phyloP scores from a whole-genome alignment of 2,113 vertebrate species.

The Chaetodon trifascialis region DNA sequence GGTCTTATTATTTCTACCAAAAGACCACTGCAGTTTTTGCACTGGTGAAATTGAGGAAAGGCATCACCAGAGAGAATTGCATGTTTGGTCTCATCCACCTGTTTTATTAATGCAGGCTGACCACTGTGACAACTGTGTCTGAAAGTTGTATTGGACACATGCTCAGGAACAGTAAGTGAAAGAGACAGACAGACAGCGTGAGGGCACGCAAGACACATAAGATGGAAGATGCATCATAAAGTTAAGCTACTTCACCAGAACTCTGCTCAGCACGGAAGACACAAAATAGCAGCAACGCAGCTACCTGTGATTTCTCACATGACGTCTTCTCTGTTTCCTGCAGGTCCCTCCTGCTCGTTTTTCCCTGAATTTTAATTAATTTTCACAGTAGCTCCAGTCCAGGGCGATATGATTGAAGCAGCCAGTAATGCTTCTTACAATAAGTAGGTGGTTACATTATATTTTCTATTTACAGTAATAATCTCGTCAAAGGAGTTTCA shows the following conservation, averaged over 20 bases:
- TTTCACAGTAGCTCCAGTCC: not conserved
- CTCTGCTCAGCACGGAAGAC: not conserved
- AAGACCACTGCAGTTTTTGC: not conserved
- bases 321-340: not conserved
- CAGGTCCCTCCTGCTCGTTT: slow-evolving; percentile 9
- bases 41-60: slow-evolving; percentile 11
- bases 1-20: not conserved
- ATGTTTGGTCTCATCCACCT: slow-evolving; percentile 21
- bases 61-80: slow-evolving; percentile 1
- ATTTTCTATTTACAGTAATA: not conserved
- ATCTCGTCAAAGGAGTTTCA: not conserved
- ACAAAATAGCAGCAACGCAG: not conserved
- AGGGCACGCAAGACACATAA: not conserved
- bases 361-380: not conserved
- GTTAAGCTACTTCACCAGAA: not conserved
- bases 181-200: not conserved
- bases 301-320: not conserved
- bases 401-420: not conserved
- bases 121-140: slow-evolving; percentile 26
- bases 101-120: slow-evolving; percentile 42
- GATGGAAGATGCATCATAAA: not conserved
- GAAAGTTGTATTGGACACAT: slow-evolving; percentile 19
- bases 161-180: slow-evolving; percentile 2
- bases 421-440: not conserved
- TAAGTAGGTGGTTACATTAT: not conserved